These are phyloP conservation scores for Coregonus suidteri DNA, from an alignment of 2,797 vertebrate species.

Conservation along the genomic window DNA sequence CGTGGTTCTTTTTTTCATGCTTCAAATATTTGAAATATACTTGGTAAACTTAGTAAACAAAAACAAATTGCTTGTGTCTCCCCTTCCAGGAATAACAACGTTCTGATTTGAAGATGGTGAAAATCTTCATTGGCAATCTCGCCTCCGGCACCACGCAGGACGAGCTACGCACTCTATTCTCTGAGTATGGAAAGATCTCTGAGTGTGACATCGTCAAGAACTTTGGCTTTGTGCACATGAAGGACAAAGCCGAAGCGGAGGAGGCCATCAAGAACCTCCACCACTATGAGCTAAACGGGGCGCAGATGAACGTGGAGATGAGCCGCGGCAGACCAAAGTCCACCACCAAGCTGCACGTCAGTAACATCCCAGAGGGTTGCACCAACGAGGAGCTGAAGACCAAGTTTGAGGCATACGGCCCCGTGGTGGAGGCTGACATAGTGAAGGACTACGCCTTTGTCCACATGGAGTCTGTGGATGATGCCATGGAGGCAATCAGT, in stretches of 20 bases:
- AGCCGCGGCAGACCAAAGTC: conserved; percentile 89
- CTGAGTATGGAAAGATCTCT: conserved; percentile 90
- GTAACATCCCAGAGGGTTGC: conserved; percentile 83
- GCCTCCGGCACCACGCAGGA: conserved; percentile 83
- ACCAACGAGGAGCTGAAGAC: conserved; percentile 82
- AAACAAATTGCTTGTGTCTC: background rate
- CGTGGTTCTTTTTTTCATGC: background rate
- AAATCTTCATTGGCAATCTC: conserved; percentile 93
- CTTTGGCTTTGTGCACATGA: conserved; percentile 95
- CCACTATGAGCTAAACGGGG: conserved; percentile 86
- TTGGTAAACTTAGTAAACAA: background rate
- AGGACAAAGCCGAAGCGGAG: conserved; percentile 82
- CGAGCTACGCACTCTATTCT: conserved; percentile 88
- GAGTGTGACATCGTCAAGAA: conserved; percentile 96
- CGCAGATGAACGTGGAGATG: conserved; percentile 91
- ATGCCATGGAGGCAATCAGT: conserved; percentile 89
- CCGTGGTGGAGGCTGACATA: conserved; percentile 93
- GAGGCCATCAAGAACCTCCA: conserved; percentile 91
- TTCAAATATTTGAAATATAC: background rate
- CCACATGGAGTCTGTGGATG: conserved; percentile 92
- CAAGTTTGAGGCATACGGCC: conserved; percentile 89
- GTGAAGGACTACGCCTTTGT: conserved; percentile 96
- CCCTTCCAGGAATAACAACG: conserved; percentile 35
- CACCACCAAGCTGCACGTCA: conserved; percentile 92
- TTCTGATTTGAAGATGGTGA: conserved; percentile 81